Conservation (phyloP, 1,140 invertebrate species). For the Drosophila tristis region DNA sequence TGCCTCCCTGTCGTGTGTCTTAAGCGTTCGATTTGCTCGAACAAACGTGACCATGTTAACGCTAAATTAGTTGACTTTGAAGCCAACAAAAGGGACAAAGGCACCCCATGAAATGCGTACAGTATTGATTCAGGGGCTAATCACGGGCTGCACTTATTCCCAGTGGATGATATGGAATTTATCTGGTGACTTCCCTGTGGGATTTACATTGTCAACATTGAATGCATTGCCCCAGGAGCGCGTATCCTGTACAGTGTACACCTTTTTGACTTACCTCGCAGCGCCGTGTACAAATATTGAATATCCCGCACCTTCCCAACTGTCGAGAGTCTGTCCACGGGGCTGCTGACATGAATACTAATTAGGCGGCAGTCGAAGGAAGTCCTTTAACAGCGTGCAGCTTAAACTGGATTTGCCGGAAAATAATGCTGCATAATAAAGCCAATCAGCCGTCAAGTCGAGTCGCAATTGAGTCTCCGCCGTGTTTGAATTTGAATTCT, state of each 20-base stretch:
- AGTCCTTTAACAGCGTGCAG: conserved; percentile 13
- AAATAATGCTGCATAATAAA: conserved; percentile 69
- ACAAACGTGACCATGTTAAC: conserved; percentile 63
- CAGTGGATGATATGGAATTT: background rate
- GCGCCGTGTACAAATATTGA: conserved; percentile 16
- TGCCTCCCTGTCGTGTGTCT: conserved; percentile 28
- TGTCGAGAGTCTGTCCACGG: conserved; percentile 21
- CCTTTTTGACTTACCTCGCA: conserved; percentile 1
- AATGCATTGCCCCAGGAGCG: too few species aligned
- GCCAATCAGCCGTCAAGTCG: conserved; percentile 65
- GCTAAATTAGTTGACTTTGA: conserved; percentile 34
- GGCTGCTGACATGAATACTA: conserved; percentile 74
- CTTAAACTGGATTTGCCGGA: conserved; percentile 67
- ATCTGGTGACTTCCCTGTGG: background rate
- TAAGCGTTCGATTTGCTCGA: conserved; percentile 52
- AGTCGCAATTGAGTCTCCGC: conserved; percentile 19
- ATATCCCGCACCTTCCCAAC: conserved; percentile 29
- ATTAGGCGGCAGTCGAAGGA: conserved; percentile 37
- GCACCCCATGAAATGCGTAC: conserved; percentile 3
- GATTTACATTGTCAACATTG: background rate
- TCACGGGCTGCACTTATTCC: conserved; percentile 36
- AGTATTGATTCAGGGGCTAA: conserved; percentile 33
- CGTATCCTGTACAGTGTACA: background rate
- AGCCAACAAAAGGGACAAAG: conserved; percentile 17
- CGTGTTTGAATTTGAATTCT: conserved; percentile 54